Evolutionary conservation across 2,888 invertebrate genomes (phyloP).

Genomic region (Agapetus fuscipes): DNA sequence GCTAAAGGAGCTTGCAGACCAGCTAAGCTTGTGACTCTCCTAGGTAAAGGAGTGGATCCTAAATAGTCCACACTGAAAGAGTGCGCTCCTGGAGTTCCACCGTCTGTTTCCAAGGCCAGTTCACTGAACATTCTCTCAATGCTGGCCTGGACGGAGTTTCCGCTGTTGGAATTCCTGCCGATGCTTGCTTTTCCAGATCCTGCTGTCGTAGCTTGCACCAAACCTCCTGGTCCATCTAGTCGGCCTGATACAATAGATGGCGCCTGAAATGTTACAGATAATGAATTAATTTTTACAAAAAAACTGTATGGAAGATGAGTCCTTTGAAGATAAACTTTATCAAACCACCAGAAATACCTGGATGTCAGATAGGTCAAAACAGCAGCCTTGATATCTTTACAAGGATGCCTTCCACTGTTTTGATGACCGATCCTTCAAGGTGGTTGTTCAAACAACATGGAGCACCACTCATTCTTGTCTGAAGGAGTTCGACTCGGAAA

Average conservation of each 20-base stretch:
- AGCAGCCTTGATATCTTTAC: too few relatives aligned
- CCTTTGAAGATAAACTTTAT: too few relatives aligned
- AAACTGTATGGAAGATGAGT: not conserved
- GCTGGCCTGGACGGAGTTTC: slow-evolving; percentile 73
- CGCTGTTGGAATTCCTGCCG: slow-evolving; percentile 30
- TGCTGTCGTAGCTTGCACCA: slow-evolving; percentile 8
- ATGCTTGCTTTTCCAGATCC: slow-evolving; percentile 5
- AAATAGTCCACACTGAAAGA: slow-evolving; percentile 69
- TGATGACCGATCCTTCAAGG: too few relatives aligned
- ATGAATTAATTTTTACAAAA: not conserved
- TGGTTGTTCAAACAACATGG: too few relatives aligned
- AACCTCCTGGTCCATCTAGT: slow-evolving; percentile 18
- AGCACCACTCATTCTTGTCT: too few relatives aligned
- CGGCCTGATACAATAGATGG: slow-evolving; percentile 18
- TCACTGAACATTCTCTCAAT: slow-evolving; percentile 81
- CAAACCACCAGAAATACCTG: too few relatives aligned
- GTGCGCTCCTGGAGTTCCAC: slow-evolving; percentile 46
- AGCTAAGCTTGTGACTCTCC: slow-evolving; percentile 71
- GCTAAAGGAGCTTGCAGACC: slow-evolving; percentile 74
- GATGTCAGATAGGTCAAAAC: too few relatives aligned
- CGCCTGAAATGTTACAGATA: too few relatives aligned
- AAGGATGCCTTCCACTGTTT: too few relatives aligned
- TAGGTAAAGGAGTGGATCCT: slow-evolving; percentile 68
- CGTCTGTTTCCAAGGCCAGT: slow-evolving; percentile 51
- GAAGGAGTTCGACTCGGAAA: too few relatives aligned